A percentile compares a stretch with the other conserved stretches of the same genome.
These are phyloP conservation scores for Labeo rohita DNA, from an alignment of 2,113 vertebrate species.

Conservation along the genomic window DNA sequence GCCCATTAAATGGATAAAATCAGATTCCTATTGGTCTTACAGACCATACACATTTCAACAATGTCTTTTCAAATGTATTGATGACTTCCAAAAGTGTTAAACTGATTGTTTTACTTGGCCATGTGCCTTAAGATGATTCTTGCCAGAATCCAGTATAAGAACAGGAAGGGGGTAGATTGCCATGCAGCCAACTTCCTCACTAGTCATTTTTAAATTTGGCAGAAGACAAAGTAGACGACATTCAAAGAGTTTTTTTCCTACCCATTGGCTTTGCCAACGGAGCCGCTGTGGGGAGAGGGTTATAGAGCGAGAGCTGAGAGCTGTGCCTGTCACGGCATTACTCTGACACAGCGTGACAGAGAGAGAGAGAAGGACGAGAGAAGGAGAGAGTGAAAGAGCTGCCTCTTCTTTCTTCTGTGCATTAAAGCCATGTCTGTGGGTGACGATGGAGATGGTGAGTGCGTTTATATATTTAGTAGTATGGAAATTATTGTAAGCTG, in stretches of 20 bases:
- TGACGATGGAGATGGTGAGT: constrained; percentile 65
- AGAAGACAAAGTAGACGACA: constrained; percentile 8
- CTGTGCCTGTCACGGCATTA: constrained; percentile 61
- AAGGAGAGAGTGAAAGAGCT: constrained; percentile 44
- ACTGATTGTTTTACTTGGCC: not conserved
- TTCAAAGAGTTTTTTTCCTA: constrained; percentile 22
- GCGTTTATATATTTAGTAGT: not conserved
- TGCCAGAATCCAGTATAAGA: constrained; percentile 22
- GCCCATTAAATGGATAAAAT: not conserved
- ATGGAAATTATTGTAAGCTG: constrained; percentile 29
- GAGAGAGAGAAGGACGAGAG: constrained; percentile 48
- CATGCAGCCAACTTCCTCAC: constrained; percentile 3
- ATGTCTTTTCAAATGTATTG: not conserved
- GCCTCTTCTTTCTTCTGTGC: constrained; percentile 22
- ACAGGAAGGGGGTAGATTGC: constrained; percentile 4
- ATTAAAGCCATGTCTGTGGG: constrained; percentile 63
- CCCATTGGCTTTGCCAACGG: constrained; percentile 36
- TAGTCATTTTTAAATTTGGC: constrained; percentile 4
- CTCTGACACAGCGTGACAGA: constrained; percentile 56
- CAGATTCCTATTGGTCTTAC: not conserved
- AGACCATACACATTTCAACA: not conserved
- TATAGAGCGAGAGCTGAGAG: constrained; percentile 32
- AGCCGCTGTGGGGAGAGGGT: constrained; percentile 33
- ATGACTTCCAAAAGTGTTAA: not conserved
- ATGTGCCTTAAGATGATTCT: not conserved